Evolutionary conservation across 2,888 invertebrate species (phyloP), one percentile per base, ranked within the genome.

Genomic region (Pandemis heparana): DNA sequence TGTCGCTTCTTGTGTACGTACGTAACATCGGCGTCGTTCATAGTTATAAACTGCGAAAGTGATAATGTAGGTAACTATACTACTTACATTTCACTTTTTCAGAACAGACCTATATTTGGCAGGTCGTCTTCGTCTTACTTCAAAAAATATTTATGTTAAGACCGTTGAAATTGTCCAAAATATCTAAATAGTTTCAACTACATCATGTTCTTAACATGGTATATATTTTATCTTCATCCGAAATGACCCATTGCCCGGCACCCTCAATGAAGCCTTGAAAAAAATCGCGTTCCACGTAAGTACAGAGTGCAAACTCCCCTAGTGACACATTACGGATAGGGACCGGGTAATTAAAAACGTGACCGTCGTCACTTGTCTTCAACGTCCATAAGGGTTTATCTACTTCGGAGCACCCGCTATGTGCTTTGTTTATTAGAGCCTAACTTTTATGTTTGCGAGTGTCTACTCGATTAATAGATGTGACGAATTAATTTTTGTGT

Each of bases 321-420:
- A 82, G 86, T 87, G 89, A 89, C 90, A 86, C 88, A 89, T 89
- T 88, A 91, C 90, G 87, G 89, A 92, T 89, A 89, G 91, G 87
- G 79, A 86, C 81, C 80, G 85, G 87, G 92, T 94, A 93, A 94
- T 94, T 94, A 94, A 94, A 94, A 93, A 92, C 92, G 91, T 91
- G 92, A 94, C 93, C 94, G 92, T 93, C 92, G 91, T 94, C 93
- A 94, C 87, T 91, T 92, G 92, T 92, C 92, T 86, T 80, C 87
- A 80, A 78, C 80, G 81, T 86, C 87, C 87, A 85, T 88, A 89
- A 89, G 88, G 92, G 90, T 92, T 91, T 93, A 93, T 93, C 92
- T 92, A 88, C 91, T 87, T 81, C 82, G 79, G 82, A 80, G 85
- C 92, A 90, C 88, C 86, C 89, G 82, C 85, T 80, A 51, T 85